Percentiles rank a stretch among this genome's conserved stretches.
Evolutionary conservation across 2,888 invertebrate species (phyloP).

Genomic region (Caenorhabditis doughertyi): DNA sequence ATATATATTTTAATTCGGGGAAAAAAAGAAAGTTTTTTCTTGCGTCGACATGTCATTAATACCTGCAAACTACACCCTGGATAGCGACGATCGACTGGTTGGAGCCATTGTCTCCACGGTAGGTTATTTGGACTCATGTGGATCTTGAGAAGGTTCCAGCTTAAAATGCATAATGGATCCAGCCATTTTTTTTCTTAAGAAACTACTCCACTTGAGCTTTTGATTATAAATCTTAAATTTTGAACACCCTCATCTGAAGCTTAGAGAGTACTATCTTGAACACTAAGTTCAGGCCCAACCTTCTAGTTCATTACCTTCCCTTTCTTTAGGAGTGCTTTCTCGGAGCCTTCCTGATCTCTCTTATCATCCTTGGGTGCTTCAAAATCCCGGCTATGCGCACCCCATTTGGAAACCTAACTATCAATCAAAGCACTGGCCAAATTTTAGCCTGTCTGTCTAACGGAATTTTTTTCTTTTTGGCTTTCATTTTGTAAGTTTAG

Average conservation of each 20-base stretch:
- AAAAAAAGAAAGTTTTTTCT: background rate
- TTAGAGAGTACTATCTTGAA: too few species aligned
- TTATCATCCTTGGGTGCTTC: constrained; percentile 12
- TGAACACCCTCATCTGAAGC: too few species aligned
- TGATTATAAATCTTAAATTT: too few species aligned
- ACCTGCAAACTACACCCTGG: constrained; percentile 4
- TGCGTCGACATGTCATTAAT: background rate
- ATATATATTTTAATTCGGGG: background rate
- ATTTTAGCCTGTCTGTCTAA: background rate
- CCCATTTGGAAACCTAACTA: constrained; percentile 15
- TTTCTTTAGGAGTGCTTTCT: constrained; percentile 9
- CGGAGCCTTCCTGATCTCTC: background rate
- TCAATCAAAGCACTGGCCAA: constrained; percentile 10
- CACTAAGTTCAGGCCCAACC: too few species aligned
- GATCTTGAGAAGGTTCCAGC: too few species aligned
- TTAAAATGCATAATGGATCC: background rate
- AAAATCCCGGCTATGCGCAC: constrained; percentile 8
- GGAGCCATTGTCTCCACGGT: constrained; percentile 1
- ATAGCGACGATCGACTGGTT: constrained; percentile 2
- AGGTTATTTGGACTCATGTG: background rate
- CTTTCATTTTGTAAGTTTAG: constrained; percentile 6
- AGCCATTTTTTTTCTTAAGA: too few species aligned
- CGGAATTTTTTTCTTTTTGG: constrained; percentile 4
- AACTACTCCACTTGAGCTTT: too few species aligned
- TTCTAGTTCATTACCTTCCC: background rate